These are phyloP conservation scores for Trichogramma dendrolimi DNA, from an alignment of 2,888 invertebrate genomes.

Conservation along the genomic window DNA sequence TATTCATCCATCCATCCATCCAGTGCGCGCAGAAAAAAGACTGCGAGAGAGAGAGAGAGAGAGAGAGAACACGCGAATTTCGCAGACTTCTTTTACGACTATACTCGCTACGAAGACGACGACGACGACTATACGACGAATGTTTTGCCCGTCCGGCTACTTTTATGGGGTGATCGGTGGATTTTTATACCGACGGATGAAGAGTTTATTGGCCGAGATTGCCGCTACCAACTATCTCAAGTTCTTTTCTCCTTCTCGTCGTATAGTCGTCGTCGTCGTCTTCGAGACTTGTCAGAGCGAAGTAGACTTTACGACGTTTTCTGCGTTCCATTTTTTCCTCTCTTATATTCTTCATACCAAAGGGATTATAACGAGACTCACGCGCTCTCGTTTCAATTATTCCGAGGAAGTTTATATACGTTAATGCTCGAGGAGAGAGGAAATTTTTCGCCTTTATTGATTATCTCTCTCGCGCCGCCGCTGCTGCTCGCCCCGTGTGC, in stretches of 20 bases:
- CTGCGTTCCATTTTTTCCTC: background rate
- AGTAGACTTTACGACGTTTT: constrained; percentile 15
- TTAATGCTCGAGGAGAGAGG: too few relatives aligned
- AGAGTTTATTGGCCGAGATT: constrained; percentile 25
- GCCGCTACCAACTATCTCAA: constrained; percentile 2
- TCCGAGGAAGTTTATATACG: too few relatives aligned
- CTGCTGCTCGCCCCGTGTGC: too few relatives aligned
- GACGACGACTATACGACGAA: background rate
- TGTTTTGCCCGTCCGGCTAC: background rate
- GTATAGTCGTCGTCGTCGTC: constrained; percentile 2
- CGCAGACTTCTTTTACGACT: constrained; percentile 1
- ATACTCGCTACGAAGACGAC: background rate
- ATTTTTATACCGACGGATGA: constrained; percentile 21
- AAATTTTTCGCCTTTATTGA: too few relatives aligned
- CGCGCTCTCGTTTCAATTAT: too few relatives aligned
- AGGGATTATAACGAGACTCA: too few relatives aligned
- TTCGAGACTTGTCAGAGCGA: background rate
- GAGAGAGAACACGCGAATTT: constrained; percentile 3
- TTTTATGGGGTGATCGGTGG: constrained; percentile 25
- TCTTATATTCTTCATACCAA: too few relatives aligned
- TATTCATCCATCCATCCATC: background rate
- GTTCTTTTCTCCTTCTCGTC: background rate
- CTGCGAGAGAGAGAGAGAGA: background rate
- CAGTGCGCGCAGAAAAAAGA: background rate
- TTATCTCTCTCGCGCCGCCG: too few relatives aligned